These are phyloP conservation scores for Mixornis gularis DNA, from an alignment of 2,113 vertebrate genomes.

Conservation along the genomic window DNA sequence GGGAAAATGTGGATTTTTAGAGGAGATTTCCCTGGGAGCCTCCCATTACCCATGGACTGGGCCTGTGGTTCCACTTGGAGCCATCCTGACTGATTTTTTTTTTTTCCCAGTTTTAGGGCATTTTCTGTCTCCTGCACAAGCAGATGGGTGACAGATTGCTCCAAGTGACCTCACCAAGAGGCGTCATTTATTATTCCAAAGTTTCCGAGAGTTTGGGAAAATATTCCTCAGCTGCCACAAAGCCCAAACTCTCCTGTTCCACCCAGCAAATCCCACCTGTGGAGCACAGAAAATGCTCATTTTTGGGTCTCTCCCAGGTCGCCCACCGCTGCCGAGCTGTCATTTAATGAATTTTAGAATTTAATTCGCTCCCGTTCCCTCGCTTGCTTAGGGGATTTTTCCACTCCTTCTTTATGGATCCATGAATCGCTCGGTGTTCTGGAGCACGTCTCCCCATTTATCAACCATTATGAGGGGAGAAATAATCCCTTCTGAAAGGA, in stretches of 20 bases:
- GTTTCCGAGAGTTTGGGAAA: not conserved
- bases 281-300: fast-evolving
- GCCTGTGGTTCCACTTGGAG: fast-evolving
- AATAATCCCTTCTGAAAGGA: conserved; percentile 20
- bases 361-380: not conserved
- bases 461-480: not conserved
- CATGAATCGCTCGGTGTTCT: not conserved
- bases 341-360: not conserved
- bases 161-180: not conserved
- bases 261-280: not conserved
- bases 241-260: not conserved
- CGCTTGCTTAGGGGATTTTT: not conserved
- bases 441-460: not conserved
- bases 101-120: not conserved
- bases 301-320: not conserved
- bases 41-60: fast-evolving
- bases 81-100: not conserved
- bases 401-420: not conserved
- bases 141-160: conserved; percentile 14
- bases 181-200: not conserved
- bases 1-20: not conserved
- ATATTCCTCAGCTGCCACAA: not conserved
- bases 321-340: fast-evolving
- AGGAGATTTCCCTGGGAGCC: not conserved
- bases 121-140: not conserved